Conservation (phyloP, 2,888 invertebrate species). For the Mantis religiosa region DNA sequence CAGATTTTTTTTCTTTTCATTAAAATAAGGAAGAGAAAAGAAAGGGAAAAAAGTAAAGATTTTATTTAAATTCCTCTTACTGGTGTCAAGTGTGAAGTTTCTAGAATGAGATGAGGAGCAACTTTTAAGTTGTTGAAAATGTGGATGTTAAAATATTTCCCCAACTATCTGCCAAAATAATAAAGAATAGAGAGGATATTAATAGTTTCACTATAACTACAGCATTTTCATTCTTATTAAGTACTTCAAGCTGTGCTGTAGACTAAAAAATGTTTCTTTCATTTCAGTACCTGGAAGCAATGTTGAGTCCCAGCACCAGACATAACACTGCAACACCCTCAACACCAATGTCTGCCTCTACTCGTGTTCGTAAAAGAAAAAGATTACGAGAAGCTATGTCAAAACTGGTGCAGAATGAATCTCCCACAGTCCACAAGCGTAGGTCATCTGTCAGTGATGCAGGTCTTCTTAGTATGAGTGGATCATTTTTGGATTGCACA, state of each 20-base stretch:
- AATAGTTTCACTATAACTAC: neutral
- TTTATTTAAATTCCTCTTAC: too few species aligned
- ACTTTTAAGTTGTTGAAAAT: too few species aligned
- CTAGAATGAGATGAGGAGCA: too few species aligned
- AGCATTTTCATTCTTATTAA: neutral
- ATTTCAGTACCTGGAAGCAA: slow-evolving; percentile 47
- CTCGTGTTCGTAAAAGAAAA: slow-evolving; percentile 72
- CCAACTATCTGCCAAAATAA: too few species aligned
- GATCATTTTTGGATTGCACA: slow-evolving; percentile 85
- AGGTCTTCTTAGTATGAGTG: slow-evolving; percentile 77
- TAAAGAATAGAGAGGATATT: too few species aligned
- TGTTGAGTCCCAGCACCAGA: slow-evolving; percentile 40
- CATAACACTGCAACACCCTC: slow-evolving; percentile 48
- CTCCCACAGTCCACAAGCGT: slow-evolving; percentile 59
- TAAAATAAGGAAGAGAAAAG: too few species aligned
- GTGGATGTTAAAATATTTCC: too few species aligned
- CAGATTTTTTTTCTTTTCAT: too few species aligned
- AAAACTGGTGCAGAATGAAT: slow-evolving; percentile 46
- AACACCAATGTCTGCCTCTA: slow-evolving; percentile 30
- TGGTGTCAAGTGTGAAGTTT: too few species aligned
- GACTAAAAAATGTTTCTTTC: neutral
- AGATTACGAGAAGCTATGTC: slow-evolving; percentile 61
- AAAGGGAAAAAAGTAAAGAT: too few species aligned
- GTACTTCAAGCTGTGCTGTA: neutral
- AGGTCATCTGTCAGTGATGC: slow-evolving; percentile 84